Conservation (phyloP, 2,888 invertebrate genomes). For the Lithodes maja region DNA sequence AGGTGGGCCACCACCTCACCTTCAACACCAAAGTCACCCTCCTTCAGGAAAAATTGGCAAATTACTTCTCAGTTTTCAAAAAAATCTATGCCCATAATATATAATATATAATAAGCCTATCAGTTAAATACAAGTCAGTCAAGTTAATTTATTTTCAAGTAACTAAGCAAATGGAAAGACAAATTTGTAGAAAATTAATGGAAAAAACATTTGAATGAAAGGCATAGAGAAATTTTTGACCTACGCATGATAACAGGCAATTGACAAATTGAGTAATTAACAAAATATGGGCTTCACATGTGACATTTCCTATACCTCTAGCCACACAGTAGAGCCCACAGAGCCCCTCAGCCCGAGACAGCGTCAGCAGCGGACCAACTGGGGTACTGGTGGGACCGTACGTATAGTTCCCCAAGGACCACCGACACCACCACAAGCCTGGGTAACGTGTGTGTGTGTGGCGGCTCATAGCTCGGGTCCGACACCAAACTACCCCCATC, state of each 20-base stretch:
- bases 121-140: constrained; percentile 1
- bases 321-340: constrained; percentile 57
- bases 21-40: constrained; percentile 31
- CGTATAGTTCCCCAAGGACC: not conserved
- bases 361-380: constrained; percentile 31
- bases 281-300: constrained; percentile 56
- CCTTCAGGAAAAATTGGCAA: constrained; percentile 33
- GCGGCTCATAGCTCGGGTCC: constrained; percentile 58
- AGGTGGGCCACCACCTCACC: not conserved
- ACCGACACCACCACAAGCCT: constrained; percentile 30
- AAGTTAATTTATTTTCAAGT: constrained; percentile 14
- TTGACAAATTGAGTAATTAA: constrained; percentile 40
- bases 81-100: constrained; percentile 45
- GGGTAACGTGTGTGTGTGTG: constrained; percentile 49
- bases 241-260: constrained; percentile 48
- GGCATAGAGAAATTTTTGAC: constrained; percentile 35
- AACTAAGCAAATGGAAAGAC: constrained; percentile 22
- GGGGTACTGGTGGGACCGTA: not conserved
- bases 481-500: constrained; percentile 30
- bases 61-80: constrained; percentile 11
- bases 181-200: constrained; percentile 39
- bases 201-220: constrained; percentile 29
- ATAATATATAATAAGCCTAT: constrained; percentile 19
- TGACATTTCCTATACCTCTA: constrained; percentile 60
- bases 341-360: constrained; percentile 52